Conservation (phyloP, 2,888 invertebrate genomes). For the Sinhomidia bicolor region DNA sequence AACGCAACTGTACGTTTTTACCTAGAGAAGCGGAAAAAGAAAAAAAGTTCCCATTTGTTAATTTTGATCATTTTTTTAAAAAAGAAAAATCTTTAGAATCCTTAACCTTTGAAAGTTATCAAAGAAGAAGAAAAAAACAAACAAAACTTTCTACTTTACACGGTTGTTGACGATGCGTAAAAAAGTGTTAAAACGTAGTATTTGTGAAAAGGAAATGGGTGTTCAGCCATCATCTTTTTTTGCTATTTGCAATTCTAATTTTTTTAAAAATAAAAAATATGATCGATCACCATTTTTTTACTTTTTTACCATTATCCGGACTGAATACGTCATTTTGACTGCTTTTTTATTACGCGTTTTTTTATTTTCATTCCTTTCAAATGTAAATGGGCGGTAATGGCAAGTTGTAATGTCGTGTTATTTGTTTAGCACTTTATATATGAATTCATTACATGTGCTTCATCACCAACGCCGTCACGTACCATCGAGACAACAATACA, state of each 20-base stretch:
- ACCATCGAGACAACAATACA: background rate
- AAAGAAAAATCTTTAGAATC: too few relatives aligned
- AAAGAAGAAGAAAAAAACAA: background rate
- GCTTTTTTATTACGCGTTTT: conserved; percentile 19
- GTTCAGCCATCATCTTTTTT: conserved; percentile 9
- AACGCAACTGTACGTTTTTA: background rate
- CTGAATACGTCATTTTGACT: background rate
- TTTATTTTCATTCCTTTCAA: conserved; percentile 8
- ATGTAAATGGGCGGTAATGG: conserved; percentile 51
- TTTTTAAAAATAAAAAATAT: conserved; percentile 38
- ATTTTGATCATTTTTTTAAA: too few relatives aligned
- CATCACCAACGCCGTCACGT: conserved; percentile 25
- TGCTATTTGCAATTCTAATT: background rate
- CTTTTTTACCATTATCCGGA: background rate
- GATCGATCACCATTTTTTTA: conserved; percentile 23
- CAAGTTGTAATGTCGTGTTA: conserved; percentile 45
- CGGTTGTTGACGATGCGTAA: background rate
- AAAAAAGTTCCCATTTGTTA: too few relatives aligned
- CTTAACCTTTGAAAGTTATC: conserved; percentile 5
- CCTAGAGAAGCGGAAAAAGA: background rate
- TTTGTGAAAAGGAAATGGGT: background rate
- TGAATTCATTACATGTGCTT: conserved; percentile 53
- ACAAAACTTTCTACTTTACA: conserved; percentile 2
- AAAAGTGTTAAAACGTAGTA: conserved; percentile 1
- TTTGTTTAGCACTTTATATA: conserved; percentile 29